Base-by-base conservation (phyloP, 2,113 vertebrate genomes). In the Cebidichthys violaceus region DNA sequence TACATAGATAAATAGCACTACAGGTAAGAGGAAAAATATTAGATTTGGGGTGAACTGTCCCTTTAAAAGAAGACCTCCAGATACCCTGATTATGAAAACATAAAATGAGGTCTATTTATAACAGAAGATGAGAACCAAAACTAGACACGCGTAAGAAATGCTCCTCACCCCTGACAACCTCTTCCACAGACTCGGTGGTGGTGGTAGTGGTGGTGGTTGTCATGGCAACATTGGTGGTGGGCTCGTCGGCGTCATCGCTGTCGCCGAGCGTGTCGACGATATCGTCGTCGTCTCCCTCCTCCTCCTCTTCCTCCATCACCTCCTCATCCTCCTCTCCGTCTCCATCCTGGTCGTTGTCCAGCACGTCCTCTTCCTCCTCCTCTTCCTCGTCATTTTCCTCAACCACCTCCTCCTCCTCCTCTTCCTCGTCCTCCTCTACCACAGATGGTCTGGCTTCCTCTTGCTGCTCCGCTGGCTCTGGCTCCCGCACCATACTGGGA, bases 181-280 rank as follows among this genome's bases (percentile, higher is more conserved):
- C 98, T 90, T 99, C 98, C 75, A 99, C 97, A 1, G 98, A 99
- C 87, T 99, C 98, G 0, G 97, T 97, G 64, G 97, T 97, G 81
- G 98, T 97, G 75, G 98, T 97, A 72, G 98, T 99, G 66, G 97
- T 99, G 66, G 98, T 99, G 3, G 98, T 98, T 1, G 97, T 98
- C 93, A 97, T 98, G 81, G 97, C 98, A 22, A 97, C 94, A 74
- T 95, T 97, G 87, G 97, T 97, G 0, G 96, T 96, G 35, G 95
- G 95, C 84, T 99, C 97, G 27, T 96, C 96, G 0, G 95, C 95
- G 4, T 94, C 94, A 20, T 96, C 96, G 3, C 82, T 1, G 35
- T 91, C 90, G 4, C 93, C 94, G 4, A 96, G 95, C 10, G 96
- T 94, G 1, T 95, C 94, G 2, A 95, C 89, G 27, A 96, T 92